phyloP scores from a whole-genome alignment of 2,888 invertebrate genomes.

The Drosophila phalerata region DNA sequence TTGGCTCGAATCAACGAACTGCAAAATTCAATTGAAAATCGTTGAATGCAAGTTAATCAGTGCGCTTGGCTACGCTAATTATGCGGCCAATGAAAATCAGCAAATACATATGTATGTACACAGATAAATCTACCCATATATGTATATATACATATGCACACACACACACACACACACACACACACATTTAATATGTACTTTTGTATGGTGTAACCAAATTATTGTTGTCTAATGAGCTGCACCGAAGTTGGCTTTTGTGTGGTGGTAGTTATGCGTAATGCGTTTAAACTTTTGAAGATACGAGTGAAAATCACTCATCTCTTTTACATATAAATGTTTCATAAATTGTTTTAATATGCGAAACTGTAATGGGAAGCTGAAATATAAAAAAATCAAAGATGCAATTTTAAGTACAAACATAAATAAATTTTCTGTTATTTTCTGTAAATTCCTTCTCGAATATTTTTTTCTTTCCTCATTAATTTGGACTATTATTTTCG shows the following conservation, averaged over 20 bases:
- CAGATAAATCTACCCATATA: constrained; percentile 33
- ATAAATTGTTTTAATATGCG: neutral
- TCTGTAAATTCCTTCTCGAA: too few species aligned
- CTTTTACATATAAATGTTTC: neutral
- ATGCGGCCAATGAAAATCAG: constrained; percentile 67
- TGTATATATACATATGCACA: neutral
- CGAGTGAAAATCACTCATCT: neutral
- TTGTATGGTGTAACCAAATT: constrained; percentile 33
- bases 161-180: neutral
- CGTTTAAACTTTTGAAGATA: constrained; percentile 7
- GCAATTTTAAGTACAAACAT: too few species aligned
- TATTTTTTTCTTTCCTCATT: too few species aligned
- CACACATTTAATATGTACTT: neutral
- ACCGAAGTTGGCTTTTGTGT: constrained; percentile 42
- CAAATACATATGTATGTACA: constrained; percentile 23
- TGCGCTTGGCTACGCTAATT: constrained; percentile 82
- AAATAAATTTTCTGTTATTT: too few species aligned
- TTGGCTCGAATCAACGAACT: constrained; percentile 73
- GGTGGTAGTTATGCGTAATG: constrained; percentile 24
- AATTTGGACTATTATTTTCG: too few species aligned
- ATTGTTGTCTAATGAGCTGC: constrained; percentile 60
- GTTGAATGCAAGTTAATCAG: constrained; percentile 82
- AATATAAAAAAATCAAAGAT: neutral
- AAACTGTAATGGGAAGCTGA: neutral
- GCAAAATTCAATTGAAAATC: constrained; percentile 82